Percentiles rank a stretch among this genome's conserved stretches.
Conservation (phyloP, 2,888 invertebrate species). For the Emmelina monodactyla region DNA sequence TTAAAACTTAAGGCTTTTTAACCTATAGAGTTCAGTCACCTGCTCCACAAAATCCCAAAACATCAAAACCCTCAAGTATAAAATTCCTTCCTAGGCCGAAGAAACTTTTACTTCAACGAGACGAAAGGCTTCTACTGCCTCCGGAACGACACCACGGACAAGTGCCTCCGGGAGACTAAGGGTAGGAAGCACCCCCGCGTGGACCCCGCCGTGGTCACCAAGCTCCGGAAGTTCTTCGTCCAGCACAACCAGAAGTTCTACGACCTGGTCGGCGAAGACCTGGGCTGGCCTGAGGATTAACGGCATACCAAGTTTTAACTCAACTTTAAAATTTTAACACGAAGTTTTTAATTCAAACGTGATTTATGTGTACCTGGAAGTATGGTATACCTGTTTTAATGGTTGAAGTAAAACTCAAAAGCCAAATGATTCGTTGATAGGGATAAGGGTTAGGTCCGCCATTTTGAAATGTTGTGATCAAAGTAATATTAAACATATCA, state of each 20-base stretch:
- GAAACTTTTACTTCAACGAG: conserved; percentile 96
- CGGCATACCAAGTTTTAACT: too few relatives aligned
- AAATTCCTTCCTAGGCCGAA: conserved; percentile 61
- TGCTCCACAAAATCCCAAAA: too few relatives aligned
- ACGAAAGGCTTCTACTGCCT: conserved; percentile 96
- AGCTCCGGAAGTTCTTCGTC: conserved; percentile 84
- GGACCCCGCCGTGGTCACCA: conserved; percentile 79
- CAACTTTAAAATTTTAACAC: too few relatives aligned
- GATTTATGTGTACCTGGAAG: too few relatives aligned
- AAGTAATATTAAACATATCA: conserved; percentile 31
- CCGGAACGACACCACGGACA: conserved; percentile 82
- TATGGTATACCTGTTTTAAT: too few relatives aligned
- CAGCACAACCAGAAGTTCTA: conserved; percentile 93
- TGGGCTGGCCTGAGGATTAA: conserved; percentile 92
- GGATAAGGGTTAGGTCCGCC: too few relatives aligned
- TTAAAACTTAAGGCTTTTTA: too few relatives aligned
- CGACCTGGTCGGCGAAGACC: conserved; percentile 89
- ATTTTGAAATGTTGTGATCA: conserved; percentile 39
- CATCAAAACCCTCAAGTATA: too few relatives aligned
- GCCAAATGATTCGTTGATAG: too few relatives aligned
- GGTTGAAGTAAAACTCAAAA: too few relatives aligned
- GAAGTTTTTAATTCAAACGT: too few relatives aligned
- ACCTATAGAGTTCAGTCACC: too few relatives aligned
- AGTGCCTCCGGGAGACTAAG: conserved; percentile 85
- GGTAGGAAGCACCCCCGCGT: conserved; percentile 86